These are phyloP conservation scores for Hecatera dysodea DNA, from an alignment of 2,888 invertebrate genomes.

Conservation along the genomic window DNA sequence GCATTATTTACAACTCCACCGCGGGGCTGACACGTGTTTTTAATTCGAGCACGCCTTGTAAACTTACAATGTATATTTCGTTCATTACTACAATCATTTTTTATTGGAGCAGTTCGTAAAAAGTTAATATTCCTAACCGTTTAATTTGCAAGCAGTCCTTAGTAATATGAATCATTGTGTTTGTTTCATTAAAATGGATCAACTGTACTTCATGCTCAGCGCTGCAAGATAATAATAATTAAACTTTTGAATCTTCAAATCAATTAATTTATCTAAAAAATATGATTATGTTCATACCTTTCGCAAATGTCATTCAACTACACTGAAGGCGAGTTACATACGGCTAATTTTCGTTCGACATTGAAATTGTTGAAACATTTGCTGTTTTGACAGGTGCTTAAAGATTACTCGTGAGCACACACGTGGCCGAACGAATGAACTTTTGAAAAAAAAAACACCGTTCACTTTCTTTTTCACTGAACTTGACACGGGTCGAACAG, in stretches of 20 bases:
- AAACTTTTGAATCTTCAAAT: neutral
- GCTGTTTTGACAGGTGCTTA: conserved; percentile 63
- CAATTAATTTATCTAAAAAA: neutral
- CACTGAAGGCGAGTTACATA: neutral
- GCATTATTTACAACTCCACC: conserved; percentile 47
- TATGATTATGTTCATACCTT: neutral
- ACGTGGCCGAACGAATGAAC: conserved; percentile 45
- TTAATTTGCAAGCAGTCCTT: conserved; percentile 58
- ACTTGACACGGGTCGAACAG: conserved; percentile 81
- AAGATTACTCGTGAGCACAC: conserved; percentile 35
- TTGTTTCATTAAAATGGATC: conserved; percentile 61
- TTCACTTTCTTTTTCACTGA: conserved; percentile 84
- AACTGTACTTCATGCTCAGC: conserved; percentile 31
- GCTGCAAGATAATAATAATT: conserved; percentile 40
- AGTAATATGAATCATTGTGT: conserved; percentile 58
- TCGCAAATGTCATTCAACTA: neutral
- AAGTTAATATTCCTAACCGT: conserved; percentile 60
- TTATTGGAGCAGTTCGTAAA: conserved; percentile 32
- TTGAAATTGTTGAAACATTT: conserved; percentile 75
- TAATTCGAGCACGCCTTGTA: conserved; percentile 30
- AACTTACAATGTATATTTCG: conserved; percentile 41
- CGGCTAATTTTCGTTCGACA: conserved; percentile 62
- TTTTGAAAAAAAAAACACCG: conserved; percentile 52
- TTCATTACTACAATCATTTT: conserved; percentile 39
- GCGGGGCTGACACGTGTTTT: conserved; percentile 42